Evolutionary conservation across 2,888 invertebrate species (phyloP).

Genomic region (Lepetodrilus schrolli): DNA sequence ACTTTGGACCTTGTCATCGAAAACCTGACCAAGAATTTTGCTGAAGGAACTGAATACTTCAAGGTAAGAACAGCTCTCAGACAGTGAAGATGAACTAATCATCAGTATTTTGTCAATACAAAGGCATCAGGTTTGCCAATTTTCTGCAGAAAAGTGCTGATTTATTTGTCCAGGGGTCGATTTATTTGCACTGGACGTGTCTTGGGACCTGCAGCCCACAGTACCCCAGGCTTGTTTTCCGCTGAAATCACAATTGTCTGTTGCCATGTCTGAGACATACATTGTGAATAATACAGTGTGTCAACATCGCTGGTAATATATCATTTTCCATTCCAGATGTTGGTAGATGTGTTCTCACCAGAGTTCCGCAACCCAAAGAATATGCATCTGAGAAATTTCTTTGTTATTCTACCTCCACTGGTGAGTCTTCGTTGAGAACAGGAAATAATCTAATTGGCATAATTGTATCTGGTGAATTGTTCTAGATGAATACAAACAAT

Average conservation of each 20-base stretch:
- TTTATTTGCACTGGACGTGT: neutral
- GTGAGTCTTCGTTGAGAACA: no score
- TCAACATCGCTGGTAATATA: no score
- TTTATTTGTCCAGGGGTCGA: neutral
- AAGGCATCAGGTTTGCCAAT: no score
- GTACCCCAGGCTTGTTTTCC: neutral
- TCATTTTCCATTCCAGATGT: conserved; percentile 79
- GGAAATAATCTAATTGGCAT: no score
- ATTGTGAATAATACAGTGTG: neutral
- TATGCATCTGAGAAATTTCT: conserved; percentile 92
- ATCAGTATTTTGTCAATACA: no score
- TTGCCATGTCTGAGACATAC: no score
- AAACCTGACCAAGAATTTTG: conserved; percentile 87
- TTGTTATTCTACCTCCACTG: conserved; percentile 90
- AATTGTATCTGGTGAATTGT: no score
- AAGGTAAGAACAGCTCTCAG: conserved; percentile 76
- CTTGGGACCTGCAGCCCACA: neutral
- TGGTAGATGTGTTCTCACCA: conserved; percentile 93
- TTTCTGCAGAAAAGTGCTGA: neutral
- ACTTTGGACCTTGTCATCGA: conserved; percentile 86
- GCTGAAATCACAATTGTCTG: no score
- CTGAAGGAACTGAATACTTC: conserved; percentile 91
- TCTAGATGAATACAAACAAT: no score
- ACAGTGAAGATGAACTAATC: no score
- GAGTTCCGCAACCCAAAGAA: conserved; percentile 90